A percentile compares a stretch with the other conserved stretches of the same genome.
Conservation (phyloP, 2,888 invertebrate species). For the Agrenia bidenticulata region DNA sequence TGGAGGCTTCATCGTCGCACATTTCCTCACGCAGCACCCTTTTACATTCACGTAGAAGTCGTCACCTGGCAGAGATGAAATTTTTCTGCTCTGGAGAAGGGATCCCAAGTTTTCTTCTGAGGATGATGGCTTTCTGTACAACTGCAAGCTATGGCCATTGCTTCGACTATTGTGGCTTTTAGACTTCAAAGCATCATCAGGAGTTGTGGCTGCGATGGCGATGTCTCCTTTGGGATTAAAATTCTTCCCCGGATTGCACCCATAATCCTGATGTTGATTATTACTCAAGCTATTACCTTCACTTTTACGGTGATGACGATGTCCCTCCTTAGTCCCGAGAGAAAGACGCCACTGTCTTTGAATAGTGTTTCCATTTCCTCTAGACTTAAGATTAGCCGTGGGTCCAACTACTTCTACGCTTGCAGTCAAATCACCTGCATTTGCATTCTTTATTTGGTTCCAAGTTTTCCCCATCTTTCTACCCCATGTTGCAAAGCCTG, state of each 20-base stretch:
- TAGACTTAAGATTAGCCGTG: slow-evolving; percentile 10
- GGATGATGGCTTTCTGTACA: slow-evolving; percentile 43
- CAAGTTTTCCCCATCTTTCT: slow-evolving; percentile 53
- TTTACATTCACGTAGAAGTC: slow-evolving; percentile 45
- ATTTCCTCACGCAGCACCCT: slow-evolving; percentile 45
- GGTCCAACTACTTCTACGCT: slow-evolving; percentile 14
- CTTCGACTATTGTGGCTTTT: not conserved
- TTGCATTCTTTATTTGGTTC: slow-evolving; percentile 50
- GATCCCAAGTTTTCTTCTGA: slow-evolving; percentile 44
- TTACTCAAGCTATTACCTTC: slow-evolving; percentile 3
- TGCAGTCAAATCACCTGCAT: slow-evolving; percentile 2
- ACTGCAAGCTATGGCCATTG: slow-evolving; percentile 13
- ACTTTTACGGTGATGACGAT: slow-evolving; percentile 21
- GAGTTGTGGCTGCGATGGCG: not conserved
- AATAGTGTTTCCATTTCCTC: slow-evolving; percentile 25
- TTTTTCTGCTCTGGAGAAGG: slow-evolving; percentile 15
- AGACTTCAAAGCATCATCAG: not conserved
- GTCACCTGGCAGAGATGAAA: slow-evolving; percentile 21
- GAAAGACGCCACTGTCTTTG: slow-evolving; percentile 47
- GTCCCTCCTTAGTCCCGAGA: slow-evolving; percentile 29
- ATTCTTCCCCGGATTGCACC: slow-evolving; percentile 6
- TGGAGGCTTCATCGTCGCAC: slow-evolving; percentile 49
- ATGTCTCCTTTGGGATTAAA: slow-evolving; percentile 15
- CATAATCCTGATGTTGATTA: slow-evolving; percentile 13
- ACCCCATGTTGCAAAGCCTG: slow-evolving; percentile 53